phyloP scores from a whole-genome alignment of 2,113 vertebrate species.

The Pelobates fuscus region DNA sequence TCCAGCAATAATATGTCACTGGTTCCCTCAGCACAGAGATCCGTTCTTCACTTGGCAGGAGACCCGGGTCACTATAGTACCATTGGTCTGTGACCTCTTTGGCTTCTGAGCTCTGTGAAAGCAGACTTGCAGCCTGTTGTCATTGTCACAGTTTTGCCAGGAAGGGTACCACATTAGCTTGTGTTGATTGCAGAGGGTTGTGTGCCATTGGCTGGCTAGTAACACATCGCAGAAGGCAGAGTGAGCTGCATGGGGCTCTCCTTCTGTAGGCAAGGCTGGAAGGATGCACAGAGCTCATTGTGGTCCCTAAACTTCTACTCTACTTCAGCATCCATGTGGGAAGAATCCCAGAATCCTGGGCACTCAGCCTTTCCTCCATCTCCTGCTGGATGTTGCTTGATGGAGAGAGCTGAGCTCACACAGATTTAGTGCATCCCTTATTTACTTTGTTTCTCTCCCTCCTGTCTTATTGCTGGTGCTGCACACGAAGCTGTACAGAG shows the following conservation, averaged over 20 bases:
- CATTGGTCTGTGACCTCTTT: neutral
- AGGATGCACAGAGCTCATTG: slow-evolving; percentile 12
- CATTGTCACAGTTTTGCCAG: neutral
- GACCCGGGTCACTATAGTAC: neutral
- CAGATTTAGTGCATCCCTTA: neutral
- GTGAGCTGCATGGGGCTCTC: neutral
- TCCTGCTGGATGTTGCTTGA: neutral
- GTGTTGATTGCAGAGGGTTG: neutral
- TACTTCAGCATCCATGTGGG: slow-evolving; percentile 31
- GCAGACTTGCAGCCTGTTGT: slow-evolving; percentile 7
- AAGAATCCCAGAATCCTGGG: neutral
- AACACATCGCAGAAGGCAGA: slow-evolving; percentile 12
- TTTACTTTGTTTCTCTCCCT: neutral
- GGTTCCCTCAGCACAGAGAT: neutral
- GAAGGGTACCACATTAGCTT: neutral
- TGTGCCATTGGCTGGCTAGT: neutral
- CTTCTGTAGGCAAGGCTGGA: neutral
- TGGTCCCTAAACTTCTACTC: slow-evolving; percentile 28
- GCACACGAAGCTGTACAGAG: slow-evolving; percentile 18
- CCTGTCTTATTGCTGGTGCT: slow-evolving; percentile 15
- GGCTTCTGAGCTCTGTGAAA: neutral
- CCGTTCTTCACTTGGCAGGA: slow-evolving; percentile 3
- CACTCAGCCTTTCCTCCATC: neutral
- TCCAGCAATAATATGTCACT: neutral
- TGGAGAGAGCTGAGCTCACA: neutral